phyloP scores from a whole-genome alignment of 2,113 vertebrate genomes.

The Perccottus glenii region DNA sequence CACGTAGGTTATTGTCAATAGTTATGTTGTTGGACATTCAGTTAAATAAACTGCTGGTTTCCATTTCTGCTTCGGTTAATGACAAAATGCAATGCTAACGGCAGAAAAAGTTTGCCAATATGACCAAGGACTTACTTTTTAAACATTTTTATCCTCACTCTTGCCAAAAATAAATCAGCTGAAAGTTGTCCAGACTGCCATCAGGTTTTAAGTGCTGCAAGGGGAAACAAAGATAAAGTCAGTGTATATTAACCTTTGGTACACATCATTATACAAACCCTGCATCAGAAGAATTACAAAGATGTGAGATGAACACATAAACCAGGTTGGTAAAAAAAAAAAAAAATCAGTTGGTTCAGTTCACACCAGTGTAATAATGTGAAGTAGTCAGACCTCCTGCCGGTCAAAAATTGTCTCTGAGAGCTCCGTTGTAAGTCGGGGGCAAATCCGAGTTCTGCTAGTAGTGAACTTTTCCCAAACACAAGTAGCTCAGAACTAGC shows the following conservation, averaged over 20 bases:
- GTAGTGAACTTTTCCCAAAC: constrained; percentile 84
- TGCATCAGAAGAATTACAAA: constrained; percentile 19
- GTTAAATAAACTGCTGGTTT: no score
- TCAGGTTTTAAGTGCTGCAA: neutral
- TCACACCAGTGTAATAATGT: constrained; percentile 43
- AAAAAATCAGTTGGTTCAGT: constrained; percentile 32
- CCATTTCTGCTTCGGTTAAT: no score
- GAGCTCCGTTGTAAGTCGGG: constrained; percentile 60
- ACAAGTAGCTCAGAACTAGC: constrained; percentile 85
- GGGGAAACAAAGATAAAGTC: neutral
- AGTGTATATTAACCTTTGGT: constrained; percentile 1
- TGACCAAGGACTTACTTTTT: no score
- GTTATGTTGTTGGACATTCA: no score
- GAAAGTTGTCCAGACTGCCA: neutral
- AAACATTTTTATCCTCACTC: no score
- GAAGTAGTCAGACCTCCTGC: constrained; percentile 3
- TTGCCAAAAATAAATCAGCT: no score
- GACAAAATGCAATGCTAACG: no score
- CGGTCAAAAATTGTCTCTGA: constrained; percentile 8
- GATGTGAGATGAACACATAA: constrained; percentile 50
- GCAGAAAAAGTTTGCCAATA: no score
- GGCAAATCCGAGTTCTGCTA: constrained; percentile 84
- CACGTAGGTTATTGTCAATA: no score
- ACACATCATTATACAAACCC: neutral
- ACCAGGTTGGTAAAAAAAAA: constrained; percentile 2